These are phyloP conservation scores for Vandiemenella viatica DNA, from an alignment of 2,888 invertebrate species.

Conservation along the genomic window DNA sequence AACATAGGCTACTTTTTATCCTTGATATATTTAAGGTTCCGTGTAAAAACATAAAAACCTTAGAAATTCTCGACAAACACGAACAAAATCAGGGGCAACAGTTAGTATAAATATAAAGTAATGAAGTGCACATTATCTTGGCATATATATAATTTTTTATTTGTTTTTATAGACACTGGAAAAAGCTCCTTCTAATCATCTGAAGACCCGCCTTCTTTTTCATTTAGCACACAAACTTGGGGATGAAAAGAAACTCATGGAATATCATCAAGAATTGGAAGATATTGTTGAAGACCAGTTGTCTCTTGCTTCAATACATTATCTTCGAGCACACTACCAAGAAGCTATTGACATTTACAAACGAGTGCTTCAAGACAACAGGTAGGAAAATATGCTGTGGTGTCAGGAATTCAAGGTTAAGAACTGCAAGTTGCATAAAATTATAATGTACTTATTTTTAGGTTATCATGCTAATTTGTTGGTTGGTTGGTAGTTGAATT, in stretches of 20 bases:
- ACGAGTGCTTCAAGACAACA: conserved; percentile 75
- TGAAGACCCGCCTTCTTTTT: conserved; percentile 69
- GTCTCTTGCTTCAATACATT: conserved; percentile 90
- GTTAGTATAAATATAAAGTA: too few relatives aligned
- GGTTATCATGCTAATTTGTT: too few relatives aligned
- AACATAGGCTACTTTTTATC: too few relatives aligned
- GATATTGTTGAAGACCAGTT: conserved; percentile 89
- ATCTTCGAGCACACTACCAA: conserved; percentile 88
- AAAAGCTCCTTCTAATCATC: conserved; percentile 44
- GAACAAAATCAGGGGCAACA: too few relatives aligned
- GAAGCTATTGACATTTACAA: conserved; percentile 99
- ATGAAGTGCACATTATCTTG: too few relatives aligned
- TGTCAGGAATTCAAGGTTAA: background rate
- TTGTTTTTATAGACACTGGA: conserved; percentile 31
- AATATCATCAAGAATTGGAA: conserved; percentile 67
- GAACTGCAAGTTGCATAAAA: background rate
- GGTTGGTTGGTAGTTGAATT: too few relatives aligned
- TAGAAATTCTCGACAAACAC: too few relatives aligned
- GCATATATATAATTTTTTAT: too few relatives aligned
- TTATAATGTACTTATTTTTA: too few relatives aligned
- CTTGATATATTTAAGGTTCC: too few relatives aligned
- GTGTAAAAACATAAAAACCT: too few relatives aligned
- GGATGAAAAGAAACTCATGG: conserved; percentile 72
- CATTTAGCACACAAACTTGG: conserved; percentile 87
- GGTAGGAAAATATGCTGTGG: conserved; percentile 35